Evolutionary conservation across 1,140 invertebrate genomes (phyloP), one percentile per base, ranked within the genome.

Genomic region (Drosophila bocqueti): DNA sequence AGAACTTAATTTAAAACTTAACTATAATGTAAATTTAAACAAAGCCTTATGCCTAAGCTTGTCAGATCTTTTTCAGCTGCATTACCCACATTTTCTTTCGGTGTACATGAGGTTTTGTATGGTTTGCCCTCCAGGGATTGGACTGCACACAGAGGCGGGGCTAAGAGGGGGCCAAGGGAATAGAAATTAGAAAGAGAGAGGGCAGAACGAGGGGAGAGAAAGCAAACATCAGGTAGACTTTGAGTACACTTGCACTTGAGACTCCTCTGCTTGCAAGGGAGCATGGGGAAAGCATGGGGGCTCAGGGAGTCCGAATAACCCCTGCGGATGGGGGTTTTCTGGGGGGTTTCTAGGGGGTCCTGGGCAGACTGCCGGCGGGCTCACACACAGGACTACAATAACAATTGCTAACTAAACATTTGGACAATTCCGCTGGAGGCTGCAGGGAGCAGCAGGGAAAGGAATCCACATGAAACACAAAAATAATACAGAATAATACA

Each of bases 171-270:
- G 10, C 40, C 36, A 38, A 40, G 38, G 52, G 24, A 34, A 21
- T 18, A 21, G 58, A 36, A 54, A 42, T 55, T 57, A 59, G 45
- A 45, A 47, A 26, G 43, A 67, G 66, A 46, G 8, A 29, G 64
- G 2, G 29, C 5, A 16, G 43, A 24, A 18, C 21, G 7, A 1
- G 46, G 15, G 46, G 1, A 11, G 49, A 38, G 49, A 46, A 36
- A 69, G 65, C 75, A 85, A 85, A 85, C 83, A 86, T 65, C 58
- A 79, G 83, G 83, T 73, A 83, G 83, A 82, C 83, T 82, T 77
- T 86, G 59, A 85, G 83, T 71, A 86, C 73, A 84, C 83, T 84
- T 85, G 79, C 72, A 87, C 83, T 79, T 83, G 74, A 83, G 69
- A 85, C 79, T 76, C 61, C 42, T 71, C 49, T 31, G 40, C 38